Evolutionary conservation across 2,888 invertebrate genomes (phyloP), one percentile per base, ranked within the genome.

Genomic region (Drosophila phalerata): DNA sequence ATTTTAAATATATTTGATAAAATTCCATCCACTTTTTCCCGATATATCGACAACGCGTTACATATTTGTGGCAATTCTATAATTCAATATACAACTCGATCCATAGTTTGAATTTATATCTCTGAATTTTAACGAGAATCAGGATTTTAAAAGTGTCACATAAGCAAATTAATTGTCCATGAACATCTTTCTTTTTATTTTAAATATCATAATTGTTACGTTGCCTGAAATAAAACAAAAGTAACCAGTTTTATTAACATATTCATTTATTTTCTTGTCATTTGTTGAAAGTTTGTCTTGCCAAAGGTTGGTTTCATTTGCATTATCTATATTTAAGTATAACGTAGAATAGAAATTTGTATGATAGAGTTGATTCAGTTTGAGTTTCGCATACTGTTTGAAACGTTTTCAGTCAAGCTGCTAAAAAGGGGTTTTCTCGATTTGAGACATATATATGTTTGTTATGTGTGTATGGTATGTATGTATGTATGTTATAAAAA

Each of bases 301-400:
- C 73, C 80, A 79, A 79, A 80, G 47, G 48, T 69, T 69, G 52
- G 17, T 64, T 45, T 68, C 56, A 37, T 49, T 67, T 66, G 58
- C 40, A 64, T 62, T 66, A 78, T 61, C 60, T 77, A 77, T 65
- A 32, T 81, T 63, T 65, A 67, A 68, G 57, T 81, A 78, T 85
- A 86, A 86, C 89, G 53, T 81, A 67, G 76, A 81, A 86, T 84
- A 88, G 64, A 84, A 86, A 86, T 88, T 81, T 75, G 84, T 81
- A 70, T 81, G 87, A 72, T 84, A 75, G 56, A 73, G 60, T 88
- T 75, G 69, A 73, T 86, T 81, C 67, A 71, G 73, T 51, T 66
- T 64, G 56, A 68, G 28, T 47, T 55, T 62, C 48, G 56, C 61
- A 28, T 48, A 52, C 49, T 22, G 10, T 56, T 68, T 71, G 69